phyloP scores from a whole-genome alignment of 2,113 vertebrate genomes.

The Gymnorhina tibicen region DNA sequence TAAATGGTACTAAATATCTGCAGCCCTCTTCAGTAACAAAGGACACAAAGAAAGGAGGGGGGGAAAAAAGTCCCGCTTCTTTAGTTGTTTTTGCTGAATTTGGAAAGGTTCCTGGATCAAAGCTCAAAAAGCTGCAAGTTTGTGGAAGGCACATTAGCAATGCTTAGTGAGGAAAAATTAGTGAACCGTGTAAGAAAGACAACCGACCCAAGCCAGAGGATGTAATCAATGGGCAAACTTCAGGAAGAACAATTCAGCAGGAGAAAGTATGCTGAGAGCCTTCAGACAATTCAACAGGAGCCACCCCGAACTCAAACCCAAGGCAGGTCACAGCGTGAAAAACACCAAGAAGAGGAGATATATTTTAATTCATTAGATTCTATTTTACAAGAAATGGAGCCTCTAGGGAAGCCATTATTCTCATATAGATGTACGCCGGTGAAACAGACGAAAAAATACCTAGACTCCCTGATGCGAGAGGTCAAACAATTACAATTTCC shows the following conservation, averaged over 20 bases:
- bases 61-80: neutral
- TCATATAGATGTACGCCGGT: constrained; percentile 52
- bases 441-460: constrained; percentile 62
- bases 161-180: neutral
- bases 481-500: constrained; percentile 76
- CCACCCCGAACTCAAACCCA: neutral
- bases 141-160: constrained; percentile 5
- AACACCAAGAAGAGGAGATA: constrained; percentile 4
- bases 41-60: neutral
- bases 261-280: neutral
- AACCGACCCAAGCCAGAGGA: neutral
- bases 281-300: constrained; percentile 16
- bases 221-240: neutral
- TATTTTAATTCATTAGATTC: constrained; percentile 43
- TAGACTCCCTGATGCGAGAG: constrained; percentile 67
- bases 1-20: constrained; percentile 30
- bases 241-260: neutral
- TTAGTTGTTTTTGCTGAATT: constrained; percentile 12
- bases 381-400: constrained; percentile 19
- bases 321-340: neutral
- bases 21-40: constrained; percentile 24
- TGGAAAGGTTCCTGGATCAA: constrained; percentile 40
- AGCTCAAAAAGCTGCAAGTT: constrained; percentile 4
- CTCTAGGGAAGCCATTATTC: constrained; percentile 53
- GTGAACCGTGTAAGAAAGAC: neutral